A percentile compares a stretch with the other conserved stretches of the same genome.
Evolutionary conservation across 2,888 invertebrate genomes (phyloP).

Genomic region (Caenorhabditis becei): DNA sequence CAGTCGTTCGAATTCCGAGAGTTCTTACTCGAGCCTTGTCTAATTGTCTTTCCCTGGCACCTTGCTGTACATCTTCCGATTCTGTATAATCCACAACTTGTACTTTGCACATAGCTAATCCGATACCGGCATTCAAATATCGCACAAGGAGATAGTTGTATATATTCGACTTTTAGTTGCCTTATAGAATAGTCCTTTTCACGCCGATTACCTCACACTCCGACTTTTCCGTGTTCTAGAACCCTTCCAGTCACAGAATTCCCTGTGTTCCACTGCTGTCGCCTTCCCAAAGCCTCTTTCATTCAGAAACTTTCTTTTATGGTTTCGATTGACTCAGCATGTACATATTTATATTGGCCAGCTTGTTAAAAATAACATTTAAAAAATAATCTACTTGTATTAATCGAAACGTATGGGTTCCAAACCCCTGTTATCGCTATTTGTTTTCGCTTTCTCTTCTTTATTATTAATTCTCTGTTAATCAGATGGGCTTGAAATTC

Average conservation of each 20-base stretch:
- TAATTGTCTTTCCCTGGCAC: neutral
- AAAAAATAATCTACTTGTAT: no score
- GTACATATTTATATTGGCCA: slow-evolving; percentile 6
- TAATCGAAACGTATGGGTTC: neutral
- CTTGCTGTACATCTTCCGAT: slow-evolving; percentile 19
- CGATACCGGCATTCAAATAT: no score
- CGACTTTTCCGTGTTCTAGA: neutral
- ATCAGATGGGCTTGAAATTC: slow-evolving; percentile 91
- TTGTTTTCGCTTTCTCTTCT: neutral
- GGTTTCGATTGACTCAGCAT: slow-evolving; percentile 12
- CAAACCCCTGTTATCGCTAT: neutral
- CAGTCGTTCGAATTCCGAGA: slow-evolving; percentile 25
- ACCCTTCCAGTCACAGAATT: slow-evolving; percentile 1
- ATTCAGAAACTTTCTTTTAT: neutral
- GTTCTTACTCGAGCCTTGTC: neutral
- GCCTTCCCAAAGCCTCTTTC: slow-evolving; percentile 1
- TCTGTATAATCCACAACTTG: neutral
- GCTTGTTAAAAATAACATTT: neutral
- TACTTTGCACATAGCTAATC: no score
- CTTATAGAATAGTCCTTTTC: neutral
- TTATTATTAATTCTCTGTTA: neutral
- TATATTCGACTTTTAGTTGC: no score
- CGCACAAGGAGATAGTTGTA: no score
- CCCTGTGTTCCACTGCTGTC: neutral
- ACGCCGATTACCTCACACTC: slow-evolving; percentile 15